Base-by-base conservation (phyloP, 2,797 vertebrate species). In the Melanotaenia parkinsoni region DNA sequence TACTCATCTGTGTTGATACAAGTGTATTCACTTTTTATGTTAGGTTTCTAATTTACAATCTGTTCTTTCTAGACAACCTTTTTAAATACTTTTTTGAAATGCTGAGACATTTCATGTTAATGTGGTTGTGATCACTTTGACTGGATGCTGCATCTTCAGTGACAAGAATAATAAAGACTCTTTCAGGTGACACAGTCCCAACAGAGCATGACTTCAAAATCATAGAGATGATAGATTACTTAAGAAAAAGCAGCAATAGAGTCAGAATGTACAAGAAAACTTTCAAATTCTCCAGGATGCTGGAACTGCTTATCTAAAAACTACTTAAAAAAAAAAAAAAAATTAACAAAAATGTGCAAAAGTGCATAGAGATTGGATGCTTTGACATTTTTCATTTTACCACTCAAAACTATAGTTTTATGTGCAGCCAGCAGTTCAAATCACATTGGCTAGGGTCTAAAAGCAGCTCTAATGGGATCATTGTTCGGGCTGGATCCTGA, bases 401-500 rank as follows among this genome's bases (percentile, higher is more conserved):
- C 30, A 18, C 58, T 12, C 2, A 59, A 38, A 61, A 40, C 10
- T 32, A 47, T 58, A 18, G 38, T 56, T 58, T 14, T 35, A 68
- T 30, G 40, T 47, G 0, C 47, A 26, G 20, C 40, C 33, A 18
- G 33, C 38, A 45, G 32, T 58, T 47, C 47, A 72, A 60, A 74
- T 67, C 63, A 75, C 72, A 67, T 60, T 30, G 28, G 79, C 20
- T 74, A 63, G 43, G 20, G 10, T 20, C 8, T 58, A 16, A 64
- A 54, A 11, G 57, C 6, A 33, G 38, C 82, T 72, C 5, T 64
- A 74, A 81, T 79, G 60, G 32, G 60, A 66, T 84, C 69, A 75
- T 58, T 63, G 63, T 82, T 77, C 12, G 56, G 51, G n/a, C 35
- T 74, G 80, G 75, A 80, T 87, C 74, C 62, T n/a, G 33, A 67